Percentiles rank a stretch among this genome's conserved stretches.
These are phyloP conservation scores for Scartelaos histophorus DNA, from an alignment of 2,113 vertebrate species.

Conservation along the genomic window DNA sequence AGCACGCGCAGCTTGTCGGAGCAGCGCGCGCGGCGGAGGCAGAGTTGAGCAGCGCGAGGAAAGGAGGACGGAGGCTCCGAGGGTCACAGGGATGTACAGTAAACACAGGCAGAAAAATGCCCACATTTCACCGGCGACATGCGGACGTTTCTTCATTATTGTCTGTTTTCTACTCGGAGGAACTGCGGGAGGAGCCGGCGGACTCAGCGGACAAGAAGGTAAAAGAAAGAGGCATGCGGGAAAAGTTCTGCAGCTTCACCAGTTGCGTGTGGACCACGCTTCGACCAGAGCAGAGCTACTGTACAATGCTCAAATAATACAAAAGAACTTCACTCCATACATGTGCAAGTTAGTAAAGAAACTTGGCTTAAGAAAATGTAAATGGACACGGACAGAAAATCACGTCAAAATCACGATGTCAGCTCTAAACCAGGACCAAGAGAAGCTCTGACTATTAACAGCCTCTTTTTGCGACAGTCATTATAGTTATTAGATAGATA, in stretches of 20 bases:
- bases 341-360: not conserved
- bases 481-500: not conserved
- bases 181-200: conserved; percentile 48
- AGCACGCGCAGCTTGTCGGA: not conserved
- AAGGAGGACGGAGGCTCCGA: conserved; percentile 62
- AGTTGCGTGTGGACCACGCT: conserved; percentile 58
- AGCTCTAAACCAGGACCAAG: not conserved
- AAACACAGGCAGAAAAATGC: conserved; percentile 82
- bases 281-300: no score
- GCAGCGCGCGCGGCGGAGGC: conserved; percentile 32
- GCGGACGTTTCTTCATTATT: conserved; percentile 49
- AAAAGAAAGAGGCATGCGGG: conserved; percentile 18
- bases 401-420: not conserved
- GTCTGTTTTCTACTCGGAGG: conserved; percentile 61
- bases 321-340: no score
- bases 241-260: conserved; percentile 68
- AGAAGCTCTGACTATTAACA: not conserved
- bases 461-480: not conserved
- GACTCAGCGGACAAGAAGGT: conserved; percentile 62
- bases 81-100: conserved; percentile 80
- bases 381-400: not conserved
- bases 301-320: not conserved
- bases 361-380: conserved; percentile 29
- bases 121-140: conserved; percentile 52
- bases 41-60: conserved; percentile 48